Base-by-base conservation (phyloP, 2,113 vertebrate genomes). In the Condylura cristata region DNA sequence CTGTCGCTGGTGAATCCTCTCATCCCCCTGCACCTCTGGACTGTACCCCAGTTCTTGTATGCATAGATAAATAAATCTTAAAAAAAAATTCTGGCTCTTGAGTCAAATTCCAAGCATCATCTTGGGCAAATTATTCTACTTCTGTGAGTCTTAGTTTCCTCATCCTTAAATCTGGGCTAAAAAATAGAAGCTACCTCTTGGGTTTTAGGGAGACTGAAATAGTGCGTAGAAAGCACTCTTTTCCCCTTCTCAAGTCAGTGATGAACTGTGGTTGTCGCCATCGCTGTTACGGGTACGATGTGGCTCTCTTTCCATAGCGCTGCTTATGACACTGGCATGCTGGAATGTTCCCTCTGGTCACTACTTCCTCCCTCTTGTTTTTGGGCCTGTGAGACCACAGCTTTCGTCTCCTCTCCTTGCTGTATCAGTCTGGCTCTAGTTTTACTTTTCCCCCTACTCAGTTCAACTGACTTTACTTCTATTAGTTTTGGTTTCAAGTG, bases 21-120 rank as follows among this genome's bases (percentile, higher is more conserved):
- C n/a, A n/a, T n/a, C n/a, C n/a, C n/a, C n/a, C n/a, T n/a, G n/a
- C n/a, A n/a, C n/a, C n/a, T n/a, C n/a, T n/a, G n/a, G n/a, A n/a
- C n/a, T n/a, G n/a, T n/a, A n/a, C n/a, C n/a, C n/a, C n/a, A n/a
- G n/a, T n/a, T n/a, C n/a, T n/a, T n/a, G n/a, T n/a, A n/a, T n/a
- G n/a, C n/a, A n/a, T n/a, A n/a, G n/a, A n/a, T n/a, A n/a, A n/a
- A n/a, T n/a, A n/a, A n/a, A n/a, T n/a, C n/a, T n/a, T n/a, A n/a
- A n/a, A n/a, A n/a, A n/a, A 3, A 5, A 46, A 2, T 46, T 1
- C 61, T 60, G 80, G 37, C 68, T 78, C 78, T 87, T 58, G 61
- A 32, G 30, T 96, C 53, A 61, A 74, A 89, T 88, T 81, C 82
- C 74, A 94, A 22, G 66, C 39, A 34, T 34, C n/a, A 41, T 83